Evolutionary conservation across 2,113 vertebrate species (phyloP).

Genomic region (Anoura caudifer): DNA sequence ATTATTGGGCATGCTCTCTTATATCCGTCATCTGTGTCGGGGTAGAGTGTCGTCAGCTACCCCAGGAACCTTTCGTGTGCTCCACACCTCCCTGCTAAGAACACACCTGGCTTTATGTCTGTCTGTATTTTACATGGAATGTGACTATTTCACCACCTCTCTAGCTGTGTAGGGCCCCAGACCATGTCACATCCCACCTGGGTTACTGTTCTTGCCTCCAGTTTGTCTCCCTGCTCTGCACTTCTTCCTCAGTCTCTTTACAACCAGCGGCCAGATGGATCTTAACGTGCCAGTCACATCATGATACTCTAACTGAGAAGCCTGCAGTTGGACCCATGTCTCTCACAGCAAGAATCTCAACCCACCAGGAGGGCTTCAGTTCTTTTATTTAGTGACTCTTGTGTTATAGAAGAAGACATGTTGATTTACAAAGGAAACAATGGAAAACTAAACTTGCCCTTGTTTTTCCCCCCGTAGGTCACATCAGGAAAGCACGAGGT

Average conservation of each 20-base stretch:
- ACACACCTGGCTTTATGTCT: not conserved
- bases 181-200: not conserved
- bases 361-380: not conserved
- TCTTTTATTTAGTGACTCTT: not conserved
- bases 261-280: not conserved
- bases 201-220: not conserved
- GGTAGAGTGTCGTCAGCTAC: not conserved
- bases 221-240: too few species aligned
- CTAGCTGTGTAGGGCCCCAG: not conserved
- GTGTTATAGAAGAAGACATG: not conserved
- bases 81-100: not conserved
- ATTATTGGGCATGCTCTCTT: not conserved
- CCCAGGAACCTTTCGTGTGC: not conserved
- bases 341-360: not conserved
- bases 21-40: not conserved
- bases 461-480: conserved; percentile 75
- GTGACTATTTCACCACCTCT: rapidly evolving
- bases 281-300: not conserved
- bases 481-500: conserved; percentile 79
- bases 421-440: not conserved
- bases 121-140: too few species aligned
- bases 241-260: not conserved
- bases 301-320: not conserved
- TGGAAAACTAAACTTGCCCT: not conserved
- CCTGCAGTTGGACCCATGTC: rapidly evolving